Evolutionary conservation across 1,140 invertebrate genomes (phyloP), one percentile per base, ranked within the genome.

Genomic region (Manduca sexta): DNA sequence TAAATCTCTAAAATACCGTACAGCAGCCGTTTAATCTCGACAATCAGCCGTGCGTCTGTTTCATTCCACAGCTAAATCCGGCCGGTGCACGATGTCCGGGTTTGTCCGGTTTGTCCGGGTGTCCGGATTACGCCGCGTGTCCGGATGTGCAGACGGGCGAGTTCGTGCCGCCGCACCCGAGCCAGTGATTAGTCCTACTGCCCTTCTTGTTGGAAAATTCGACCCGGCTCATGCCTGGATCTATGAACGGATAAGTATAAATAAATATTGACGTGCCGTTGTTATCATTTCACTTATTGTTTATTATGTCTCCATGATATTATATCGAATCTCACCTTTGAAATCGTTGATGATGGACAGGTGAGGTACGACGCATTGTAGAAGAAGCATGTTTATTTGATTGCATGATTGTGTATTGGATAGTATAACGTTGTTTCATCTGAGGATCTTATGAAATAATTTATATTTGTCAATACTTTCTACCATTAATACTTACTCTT

Each of bases 21-120:
- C 64, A 57, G 55, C 53, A 52, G 62, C 21, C 53, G 52, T 57
- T 80, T 80, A 83, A 80, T 83, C 79, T 83, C 71, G 65, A 81
- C 74, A 74, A 83, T 83, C 79, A 78, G 45, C 60, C 52, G 60
- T 60, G 50, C 60, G 68, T 74, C 64, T 74, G 71, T 84, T 81
- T 84, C 74, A 64, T 75, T 74, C 45, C 63, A 51, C 74, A 79
- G 75, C 54, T 72, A 75, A 77, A 74, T 69, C 69, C 72, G 57
- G 50, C 38, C 56, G 59, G 31, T 41, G 47, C 42, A 42, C 34
- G 13, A 53, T 52, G 62, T 49, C 58, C 63, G 30, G 37, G 60
- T 49, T 51, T 48, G 39, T 51, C 49, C 60, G 57, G 56, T 46
- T 46, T 67, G 56, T 70, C 59, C 60, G 61, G 54, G 43, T 52